These are phyloP conservation scores for Galemys pyrenaicus DNA, from an alignment of 2,113 vertebrate genomes.

Conservation along the genomic window DNA sequence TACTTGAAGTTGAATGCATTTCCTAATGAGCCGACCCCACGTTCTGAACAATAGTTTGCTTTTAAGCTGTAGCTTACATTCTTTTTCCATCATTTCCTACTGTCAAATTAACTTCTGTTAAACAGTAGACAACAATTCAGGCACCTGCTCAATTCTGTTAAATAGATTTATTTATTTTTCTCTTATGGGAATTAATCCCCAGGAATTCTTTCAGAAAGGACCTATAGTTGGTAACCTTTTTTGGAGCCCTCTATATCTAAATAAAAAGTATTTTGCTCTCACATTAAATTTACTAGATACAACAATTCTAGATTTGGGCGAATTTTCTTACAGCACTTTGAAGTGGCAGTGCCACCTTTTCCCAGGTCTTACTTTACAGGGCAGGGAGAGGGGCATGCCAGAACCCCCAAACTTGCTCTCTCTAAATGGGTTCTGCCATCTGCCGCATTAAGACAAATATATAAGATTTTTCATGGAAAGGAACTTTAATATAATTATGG, in stretches of 20 bases:
- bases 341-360: neutral
- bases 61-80: neutral
- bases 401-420: no score
- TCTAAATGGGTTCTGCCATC: no score
- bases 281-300: neutral
- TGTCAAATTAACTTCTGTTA: neutral
- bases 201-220: neutral
- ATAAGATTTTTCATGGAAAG: no score
- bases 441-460: no score
- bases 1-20: neutral
- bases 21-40: neutral
- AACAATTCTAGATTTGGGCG: neutral
- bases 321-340: neutral
- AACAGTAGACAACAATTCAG: neutral
- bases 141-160: neutral
- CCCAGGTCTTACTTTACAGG: neutral
- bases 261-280: neutral
- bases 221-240: neutral
- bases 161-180: neutral
- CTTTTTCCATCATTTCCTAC: neutral
- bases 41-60: neutral
- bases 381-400: no score
- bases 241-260: neutral
- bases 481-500: no score
- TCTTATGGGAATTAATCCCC: neutral